Evolutionary conservation across 2,113 vertebrate genomes (phyloP).

Genomic region (Nibea albiflora): DNA sequence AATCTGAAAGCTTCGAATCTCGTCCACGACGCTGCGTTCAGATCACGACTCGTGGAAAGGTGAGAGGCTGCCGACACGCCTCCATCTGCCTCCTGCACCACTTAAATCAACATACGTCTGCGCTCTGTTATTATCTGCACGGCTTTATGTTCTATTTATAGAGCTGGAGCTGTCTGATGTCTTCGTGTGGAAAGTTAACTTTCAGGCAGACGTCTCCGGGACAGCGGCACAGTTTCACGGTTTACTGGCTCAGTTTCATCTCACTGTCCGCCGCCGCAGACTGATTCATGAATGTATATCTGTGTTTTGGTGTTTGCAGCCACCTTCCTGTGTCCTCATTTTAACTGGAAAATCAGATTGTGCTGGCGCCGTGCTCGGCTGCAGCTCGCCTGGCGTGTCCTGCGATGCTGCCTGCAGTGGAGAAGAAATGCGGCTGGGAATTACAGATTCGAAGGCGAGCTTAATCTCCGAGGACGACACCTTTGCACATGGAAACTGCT

Average conservation of each 20-base stretch:
- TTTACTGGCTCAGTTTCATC: constrained; percentile 39
- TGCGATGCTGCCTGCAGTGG: constrained; percentile 50
- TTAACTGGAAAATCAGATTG: constrained; percentile 62
- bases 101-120: constrained; percentile 50
- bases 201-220: constrained; percentile 59
- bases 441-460: constrained; percentile 66
- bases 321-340: constrained; percentile 41
- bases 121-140: constrained; percentile 68
- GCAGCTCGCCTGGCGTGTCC: constrained; percentile 63
- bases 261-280: background rate
- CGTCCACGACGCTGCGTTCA: constrained; percentile 9
- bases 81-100: background rate
- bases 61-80: background rate
- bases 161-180: constrained; percentile 68
- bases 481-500: constrained; percentile 75
- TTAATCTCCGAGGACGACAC: constrained; percentile 79
- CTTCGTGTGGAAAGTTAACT: constrained; percentile 74
- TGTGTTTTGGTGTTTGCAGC: constrained; percentile 32
- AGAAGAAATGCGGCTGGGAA: constrained; percentile 77
- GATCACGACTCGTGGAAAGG: constrained; percentile 41
- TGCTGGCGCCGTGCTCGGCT: constrained; percentile 68
- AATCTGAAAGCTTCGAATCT: background rate
- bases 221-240: constrained; percentile 5
- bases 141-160: constrained; percentile 73
- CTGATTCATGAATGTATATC: constrained; percentile 18